Conservation (phyloP, 2,113 vertebrate species). For the Lampris megalopsis region DNA sequence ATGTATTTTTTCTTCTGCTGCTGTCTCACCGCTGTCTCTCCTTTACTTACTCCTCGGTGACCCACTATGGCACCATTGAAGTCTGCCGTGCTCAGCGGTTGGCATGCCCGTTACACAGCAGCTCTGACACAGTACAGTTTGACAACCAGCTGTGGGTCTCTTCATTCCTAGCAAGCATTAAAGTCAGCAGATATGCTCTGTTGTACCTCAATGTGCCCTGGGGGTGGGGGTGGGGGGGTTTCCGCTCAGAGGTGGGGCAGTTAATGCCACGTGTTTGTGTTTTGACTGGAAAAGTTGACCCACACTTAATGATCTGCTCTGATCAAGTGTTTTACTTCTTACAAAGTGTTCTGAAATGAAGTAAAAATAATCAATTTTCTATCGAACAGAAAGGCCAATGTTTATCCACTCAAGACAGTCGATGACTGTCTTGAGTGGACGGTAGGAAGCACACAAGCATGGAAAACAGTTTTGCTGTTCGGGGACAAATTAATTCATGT, state of each 20-base stretch:
- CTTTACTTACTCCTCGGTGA: constrained; percentile 66
- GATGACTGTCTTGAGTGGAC: too few species aligned
- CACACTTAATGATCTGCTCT: constrained; percentile 58
- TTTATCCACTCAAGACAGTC: too few species aligned
- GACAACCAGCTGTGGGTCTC: constrained; percentile 68
- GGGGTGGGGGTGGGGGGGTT: constrained; percentile 33
- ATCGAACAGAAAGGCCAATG: too few species aligned
- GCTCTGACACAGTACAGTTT: constrained; percentile 61
- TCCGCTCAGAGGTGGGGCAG: constrained; percentile 53
- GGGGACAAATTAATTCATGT: too few species aligned
- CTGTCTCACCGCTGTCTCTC: constrained; percentile 32
- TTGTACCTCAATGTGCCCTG: constrained; percentile 59
- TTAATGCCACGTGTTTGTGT: constrained; percentile 51
- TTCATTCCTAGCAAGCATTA: constrained; percentile 63
- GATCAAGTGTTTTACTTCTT: constrained; percentile 53
- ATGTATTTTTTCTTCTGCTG: constrained; percentile 56
- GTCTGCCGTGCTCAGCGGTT: constrained; percentile 71
- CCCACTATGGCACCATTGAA: constrained; percentile 60
- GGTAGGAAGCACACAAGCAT: too few species aligned
- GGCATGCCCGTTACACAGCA: constrained; percentile 60
- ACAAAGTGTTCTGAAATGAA: constrained; percentile 1
- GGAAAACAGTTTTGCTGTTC: too few species aligned
- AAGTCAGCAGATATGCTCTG: constrained; percentile 60
- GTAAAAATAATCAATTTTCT: too few species aligned
- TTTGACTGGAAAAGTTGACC: constrained; percentile 59